Conservation (phyloP, 2,888 invertebrate species). For the Chesias legatella region DNA sequence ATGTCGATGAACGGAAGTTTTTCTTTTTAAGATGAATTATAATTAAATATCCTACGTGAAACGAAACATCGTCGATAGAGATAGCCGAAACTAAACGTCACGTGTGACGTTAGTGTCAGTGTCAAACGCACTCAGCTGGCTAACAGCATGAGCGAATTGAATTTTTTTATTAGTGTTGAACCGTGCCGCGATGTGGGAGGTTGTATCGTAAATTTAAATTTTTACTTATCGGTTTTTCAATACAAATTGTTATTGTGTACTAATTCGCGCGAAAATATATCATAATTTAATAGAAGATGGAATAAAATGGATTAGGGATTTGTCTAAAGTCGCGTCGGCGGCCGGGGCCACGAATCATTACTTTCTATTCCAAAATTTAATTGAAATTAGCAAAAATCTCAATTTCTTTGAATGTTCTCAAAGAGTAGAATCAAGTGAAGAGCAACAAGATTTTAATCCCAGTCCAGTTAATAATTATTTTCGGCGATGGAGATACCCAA, state of each 20-base stretch:
- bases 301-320: not conserved
- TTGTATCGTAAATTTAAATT: constrained; percentile 13
- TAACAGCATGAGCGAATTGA: too few relatives aligned
- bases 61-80: constrained; percentile 3
- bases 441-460: not conserved
- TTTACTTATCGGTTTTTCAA: too few relatives aligned
- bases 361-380: too few relatives aligned
- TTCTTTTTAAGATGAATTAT: too few relatives aligned
- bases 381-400: constrained; percentile 16
- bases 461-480: too few relatives aligned
- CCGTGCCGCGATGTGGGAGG: constrained; percentile 45
- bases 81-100: constrained; percentile 6
- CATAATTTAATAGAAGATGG: too few relatives aligned
- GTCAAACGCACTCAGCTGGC: constrained; percentile 12
- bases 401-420: constrained; percentile 23
- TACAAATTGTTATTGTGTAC: too few relatives aligned
- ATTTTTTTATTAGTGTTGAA: constrained; percentile 38
- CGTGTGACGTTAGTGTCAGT: not conserved
- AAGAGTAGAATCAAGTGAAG: constrained; percentile 5
- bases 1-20: too few relatives aligned
- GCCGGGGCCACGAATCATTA: too few relatives aligned
- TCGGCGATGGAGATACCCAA: constrained; percentile 19
- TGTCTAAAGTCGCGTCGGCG: constrained; percentile 8
- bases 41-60: not conserved
- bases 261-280: too few relatives aligned